phyloP scores from a whole-genome alignment of 2,888 invertebrate species.

The Mythimna impura region DNA sequence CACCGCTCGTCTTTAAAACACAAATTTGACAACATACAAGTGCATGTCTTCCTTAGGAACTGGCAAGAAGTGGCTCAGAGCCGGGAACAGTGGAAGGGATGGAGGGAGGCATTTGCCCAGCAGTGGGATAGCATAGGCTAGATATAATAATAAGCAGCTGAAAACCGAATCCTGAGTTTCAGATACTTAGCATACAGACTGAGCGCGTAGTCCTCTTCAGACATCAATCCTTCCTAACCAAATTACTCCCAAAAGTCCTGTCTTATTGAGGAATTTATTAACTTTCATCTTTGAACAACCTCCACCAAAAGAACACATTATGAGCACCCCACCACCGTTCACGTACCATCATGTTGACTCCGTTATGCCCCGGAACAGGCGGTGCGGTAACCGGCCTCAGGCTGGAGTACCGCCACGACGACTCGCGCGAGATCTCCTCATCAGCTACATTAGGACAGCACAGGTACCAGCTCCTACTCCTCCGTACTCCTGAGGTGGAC shows the following conservation, averaged over 20 bases:
- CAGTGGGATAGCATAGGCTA: too few relatives aligned
- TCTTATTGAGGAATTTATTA: not conserved
- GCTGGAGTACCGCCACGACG: slow-evolving; percentile 86
- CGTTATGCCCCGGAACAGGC: slow-evolving; percentile 79
- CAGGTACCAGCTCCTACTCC: slow-evolving; percentile 91
- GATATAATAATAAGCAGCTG: too few relatives aligned
- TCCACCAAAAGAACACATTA: not conserved
- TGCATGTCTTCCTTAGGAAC: too few relatives aligned
- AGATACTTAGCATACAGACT: too few relatives aligned
- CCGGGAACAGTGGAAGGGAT: too few relatives aligned
- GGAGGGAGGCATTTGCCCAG: too few relatives aligned
- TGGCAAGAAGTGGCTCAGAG: too few relatives aligned
- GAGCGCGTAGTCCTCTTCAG: too few relatives aligned
- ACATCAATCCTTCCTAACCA: not conserved
- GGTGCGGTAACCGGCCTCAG: slow-evolving; percentile 84
- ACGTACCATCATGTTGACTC: slow-evolving; percentile 72
- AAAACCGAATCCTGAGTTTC: not conserved
- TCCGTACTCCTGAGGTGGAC: slow-evolving; percentile 81
- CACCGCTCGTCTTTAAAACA: too few relatives aligned
- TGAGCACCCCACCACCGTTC: not conserved
- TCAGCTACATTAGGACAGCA: slow-evolving; percentile 89
- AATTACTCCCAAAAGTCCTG: too few relatives aligned
- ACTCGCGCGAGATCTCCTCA: slow-evolving; percentile 83
- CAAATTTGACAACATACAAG: too few relatives aligned
- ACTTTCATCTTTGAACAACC: not conserved